Evolutionary conservation across 2,797 vertebrate genomes (phyloP).

Genomic region (Eupleurogrammus muticus): DNA sequence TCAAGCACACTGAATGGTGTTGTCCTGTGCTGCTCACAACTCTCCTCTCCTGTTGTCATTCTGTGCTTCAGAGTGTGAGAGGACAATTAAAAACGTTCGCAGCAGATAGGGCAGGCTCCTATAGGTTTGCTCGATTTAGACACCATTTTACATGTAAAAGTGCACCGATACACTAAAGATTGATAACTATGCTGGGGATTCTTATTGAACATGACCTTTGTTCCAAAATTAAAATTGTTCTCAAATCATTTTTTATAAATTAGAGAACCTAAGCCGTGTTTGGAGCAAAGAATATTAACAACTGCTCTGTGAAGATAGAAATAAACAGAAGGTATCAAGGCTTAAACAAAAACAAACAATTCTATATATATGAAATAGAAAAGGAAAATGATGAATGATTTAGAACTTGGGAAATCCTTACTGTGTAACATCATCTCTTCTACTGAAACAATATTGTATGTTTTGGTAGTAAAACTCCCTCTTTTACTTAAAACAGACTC

Average conservation of each 20-base stretch:
- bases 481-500: background rate
- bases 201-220: background rate
- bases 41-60: conserved; percentile 5
- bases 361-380: background rate
- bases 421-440: conserved; percentile 9
- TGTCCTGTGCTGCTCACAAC: conserved; percentile 27
- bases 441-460: conserved; percentile 10
- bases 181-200: background rate
- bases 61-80: background rate
- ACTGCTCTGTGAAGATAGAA: conserved; percentile 1
- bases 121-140: too few relatives aligned
- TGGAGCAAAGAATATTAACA: background rate
- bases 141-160: conserved; percentile 15
- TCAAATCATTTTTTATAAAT: conserved; percentile 12
- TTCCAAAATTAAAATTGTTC: background rate
- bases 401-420: background rate
- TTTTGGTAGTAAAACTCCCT: conserved; percentile 15
- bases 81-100: background rate
- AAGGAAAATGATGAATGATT: conserved; percentile 3
- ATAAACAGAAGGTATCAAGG: background rate
- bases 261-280: background rate
- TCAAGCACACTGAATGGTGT: conserved; percentile 50
- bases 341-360: conserved; percentile 12
- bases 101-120: background rate
- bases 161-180: background rate